These are phyloP conservation scores for Lepidurus packardi DNA, from an alignment of 1,140 invertebrate species.

Conservation along the genomic window DNA sequence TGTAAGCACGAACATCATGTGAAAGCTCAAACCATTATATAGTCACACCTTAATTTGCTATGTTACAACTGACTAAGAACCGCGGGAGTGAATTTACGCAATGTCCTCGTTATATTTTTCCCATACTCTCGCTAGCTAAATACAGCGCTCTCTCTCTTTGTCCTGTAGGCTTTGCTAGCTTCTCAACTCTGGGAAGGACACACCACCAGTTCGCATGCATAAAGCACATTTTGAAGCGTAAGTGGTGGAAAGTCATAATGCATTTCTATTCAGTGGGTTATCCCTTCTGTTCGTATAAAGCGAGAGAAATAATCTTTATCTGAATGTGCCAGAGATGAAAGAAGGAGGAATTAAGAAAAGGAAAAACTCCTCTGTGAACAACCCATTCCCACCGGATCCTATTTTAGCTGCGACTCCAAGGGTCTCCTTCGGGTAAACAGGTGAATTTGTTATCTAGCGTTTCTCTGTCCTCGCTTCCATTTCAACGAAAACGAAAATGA, in stretches of 20 bases:
- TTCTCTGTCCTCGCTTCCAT: neutral
- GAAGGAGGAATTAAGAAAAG: neutral
- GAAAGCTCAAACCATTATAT: neutral
- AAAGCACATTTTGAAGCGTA: neutral
- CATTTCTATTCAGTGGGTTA: neutral
- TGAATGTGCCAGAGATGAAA: neutral
- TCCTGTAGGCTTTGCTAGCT: neutral
- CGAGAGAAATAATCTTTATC: neutral
- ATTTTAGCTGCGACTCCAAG: neutral
- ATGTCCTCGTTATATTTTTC: neutral
- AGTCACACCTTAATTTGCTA: slow-evolving; percentile 15
- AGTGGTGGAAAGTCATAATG: neutral
- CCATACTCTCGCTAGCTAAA: neutral
- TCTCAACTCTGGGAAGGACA: neutral
- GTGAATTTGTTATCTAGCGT: neutral
- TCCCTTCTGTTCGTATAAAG: neutral
- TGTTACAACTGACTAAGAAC: neutral
- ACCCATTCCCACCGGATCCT: neutral
- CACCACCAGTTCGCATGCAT: neutral
- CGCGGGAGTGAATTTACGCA: neutral
- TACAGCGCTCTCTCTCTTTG: neutral
- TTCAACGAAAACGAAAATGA: neutral
- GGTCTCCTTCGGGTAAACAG: neutral
- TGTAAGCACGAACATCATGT: neutral
- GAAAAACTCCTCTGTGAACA: neutral